A percentile compares a stretch with the other conserved stretches of the same genome.
phyloP scores from a whole-genome alignment of 2,797 vertebrate genomes.

The Falco biarmicus region DNA sequence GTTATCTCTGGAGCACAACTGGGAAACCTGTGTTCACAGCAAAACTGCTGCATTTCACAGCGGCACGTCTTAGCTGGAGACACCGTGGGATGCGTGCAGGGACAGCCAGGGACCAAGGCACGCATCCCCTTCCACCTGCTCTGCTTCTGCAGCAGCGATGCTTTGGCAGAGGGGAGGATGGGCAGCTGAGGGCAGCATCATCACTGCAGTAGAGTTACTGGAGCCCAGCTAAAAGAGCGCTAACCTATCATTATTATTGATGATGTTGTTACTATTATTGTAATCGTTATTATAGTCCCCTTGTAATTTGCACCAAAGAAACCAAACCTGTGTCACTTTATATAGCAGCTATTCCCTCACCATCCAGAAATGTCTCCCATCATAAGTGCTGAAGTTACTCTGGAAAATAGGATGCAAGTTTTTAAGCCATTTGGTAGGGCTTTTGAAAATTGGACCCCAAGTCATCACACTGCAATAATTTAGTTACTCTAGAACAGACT shows the following conservation, averaged over 20 bases:
- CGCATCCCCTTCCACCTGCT: rapidly evolving
- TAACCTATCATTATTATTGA: not conserved
- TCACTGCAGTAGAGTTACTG: not conserved
- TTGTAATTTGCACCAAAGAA: not conserved
- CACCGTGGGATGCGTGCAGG: rapidly evolving
- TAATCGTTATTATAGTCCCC: not conserved
- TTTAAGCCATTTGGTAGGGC: not conserved
- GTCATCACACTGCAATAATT: not conserved
- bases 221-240: not conserved
- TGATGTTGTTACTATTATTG: not conserved
- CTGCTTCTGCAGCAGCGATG: not conserved
- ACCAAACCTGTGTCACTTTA: not conserved
- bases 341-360: not conserved
- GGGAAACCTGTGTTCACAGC: not conserved
- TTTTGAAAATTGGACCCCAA: not conserved
- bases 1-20: not conserved
- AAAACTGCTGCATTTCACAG: not conserved
- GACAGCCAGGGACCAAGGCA: not conserved
- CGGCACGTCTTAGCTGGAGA: rapidly evolving
- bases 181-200: slow-evolving; percentile 40
- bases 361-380: not conserved
- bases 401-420: not conserved
- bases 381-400: not conserved
- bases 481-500: not conserved
- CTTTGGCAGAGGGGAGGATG: slow-evolving; percentile 29